Conservation (phyloP, 2,113 vertebrate genomes). For the Lepisosteus oculatus region DNA sequence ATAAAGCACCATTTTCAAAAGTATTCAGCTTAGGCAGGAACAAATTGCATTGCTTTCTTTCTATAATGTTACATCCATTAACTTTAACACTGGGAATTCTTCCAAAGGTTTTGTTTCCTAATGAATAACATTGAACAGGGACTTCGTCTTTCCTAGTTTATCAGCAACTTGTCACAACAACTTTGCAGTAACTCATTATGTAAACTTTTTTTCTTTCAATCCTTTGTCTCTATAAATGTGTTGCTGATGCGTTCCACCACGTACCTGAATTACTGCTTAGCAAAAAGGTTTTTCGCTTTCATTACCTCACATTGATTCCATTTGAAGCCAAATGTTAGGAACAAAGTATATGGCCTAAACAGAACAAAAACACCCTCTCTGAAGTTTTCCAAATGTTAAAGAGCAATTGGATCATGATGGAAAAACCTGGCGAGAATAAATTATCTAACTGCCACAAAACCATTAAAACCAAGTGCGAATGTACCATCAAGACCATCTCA, state of each 20-base stretch:
- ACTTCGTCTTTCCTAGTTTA: background rate
- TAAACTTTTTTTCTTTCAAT: background rate
- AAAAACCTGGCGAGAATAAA: background rate
- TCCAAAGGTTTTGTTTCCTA: slow-evolving; percentile 13
- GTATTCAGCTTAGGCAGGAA: background rate
- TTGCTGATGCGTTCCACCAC: too few relatives aligned
- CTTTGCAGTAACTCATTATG: slow-evolving; percentile 4
- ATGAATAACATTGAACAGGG: background rate
- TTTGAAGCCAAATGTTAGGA: background rate
- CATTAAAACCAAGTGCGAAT: too few relatives aligned
- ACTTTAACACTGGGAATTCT: slow-evolving; percentile 11
- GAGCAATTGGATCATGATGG: background rate
- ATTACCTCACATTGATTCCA: background rate
- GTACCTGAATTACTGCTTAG: too few relatives aligned
- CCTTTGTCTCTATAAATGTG: background rate
- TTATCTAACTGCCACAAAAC: background rate
- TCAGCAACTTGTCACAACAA: slow-evolving; percentile 10
- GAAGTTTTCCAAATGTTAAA: slow-evolving; percentile 5
- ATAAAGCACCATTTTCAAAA: slow-evolving; percentile 1
- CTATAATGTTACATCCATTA: background rate
- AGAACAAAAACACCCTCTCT: background rate
- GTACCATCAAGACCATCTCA: too few relatives aligned
- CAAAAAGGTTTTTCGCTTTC: background rate
- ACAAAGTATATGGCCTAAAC: background rate
- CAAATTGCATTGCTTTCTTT: slow-evolving; percentile 7